Base-by-base conservation (phyloP, 2,113 vertebrate genomes). In the Syngnathoides biaculeatus region DNA sequence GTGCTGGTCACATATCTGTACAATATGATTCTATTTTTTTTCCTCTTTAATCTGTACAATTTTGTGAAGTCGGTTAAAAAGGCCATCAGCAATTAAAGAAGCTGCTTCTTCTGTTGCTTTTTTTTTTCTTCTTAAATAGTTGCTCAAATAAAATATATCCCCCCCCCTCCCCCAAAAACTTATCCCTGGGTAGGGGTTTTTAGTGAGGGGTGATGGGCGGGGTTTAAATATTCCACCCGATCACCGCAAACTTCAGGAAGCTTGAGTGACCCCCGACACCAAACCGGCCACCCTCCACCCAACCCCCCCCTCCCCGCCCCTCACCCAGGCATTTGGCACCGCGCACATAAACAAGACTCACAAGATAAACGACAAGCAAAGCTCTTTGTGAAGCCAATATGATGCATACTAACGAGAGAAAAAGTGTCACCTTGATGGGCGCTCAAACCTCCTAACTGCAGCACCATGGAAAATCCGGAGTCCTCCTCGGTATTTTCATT, bases 1-100 rank as follows among this genome's bases (percentile, higher is more conserved):
- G 95, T 98, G 96, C 97, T 99, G 97, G 96, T 99, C 96, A 97
- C 95, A 95, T 95, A 94, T 97, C 96, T 99, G 97, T 99, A 99
- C 97, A 98, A 98, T 95, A 96, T 94, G 94, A 93, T 95, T 95
- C 93, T 80, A 65, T 80, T 92, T 84, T 90, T 94, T 86, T 93
- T n/a, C n/a, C 19, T 57, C 55, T 57, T 57, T 30, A 30, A 30
- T 96, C 95, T 98, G 96, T 98, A 98, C 96, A 98, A 95, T 92
- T 90, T 89, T 92, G 94, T 97, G 98, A 96, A 95, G 95, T 98
- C 93, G 94, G 92, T 99, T 98, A 98, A 99, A 98, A 98, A 99
- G 97, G 97, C 96, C 95, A 94, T 98, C 97, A 98, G 97, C 96
- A 98, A 95, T 98, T 97, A 97, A 98, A 97, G 93, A 98, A 98